Evolutionary conservation across 2,797 vertebrate genomes (phyloP).

Genomic region (Stomatorhinus walkeri): DNA sequence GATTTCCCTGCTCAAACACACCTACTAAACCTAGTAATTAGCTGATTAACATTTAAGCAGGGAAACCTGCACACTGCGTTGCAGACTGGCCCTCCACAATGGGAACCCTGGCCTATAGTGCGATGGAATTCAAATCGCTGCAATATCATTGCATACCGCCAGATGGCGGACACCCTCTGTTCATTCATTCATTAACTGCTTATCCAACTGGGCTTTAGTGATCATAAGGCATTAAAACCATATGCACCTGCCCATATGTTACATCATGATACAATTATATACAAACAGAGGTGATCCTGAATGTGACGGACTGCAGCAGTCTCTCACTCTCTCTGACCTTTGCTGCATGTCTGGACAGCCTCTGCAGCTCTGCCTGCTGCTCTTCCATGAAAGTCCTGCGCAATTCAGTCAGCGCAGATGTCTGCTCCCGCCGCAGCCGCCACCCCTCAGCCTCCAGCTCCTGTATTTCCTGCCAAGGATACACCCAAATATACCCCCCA

Average conservation of each 20-base stretch:
- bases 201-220: neutral
- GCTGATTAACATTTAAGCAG: neutral
- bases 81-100: neutral
- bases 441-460: slow-evolving; percentile 46
- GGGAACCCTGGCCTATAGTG: neutral
- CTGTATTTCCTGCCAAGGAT: slow-evolving; percentile 47
- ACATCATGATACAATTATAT: neutral
- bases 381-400: slow-evolving; percentile 52
- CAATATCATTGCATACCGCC: neutral
- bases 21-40: neutral
- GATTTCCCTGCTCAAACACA: neutral
- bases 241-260: neutral
- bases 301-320: neutral
- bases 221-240: neutral
- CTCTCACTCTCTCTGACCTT: slow-evolving; percentile 32
- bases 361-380: slow-evolving; percentile 43
- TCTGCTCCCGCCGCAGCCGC: slow-evolving; percentile 46
- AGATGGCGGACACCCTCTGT: neutral
- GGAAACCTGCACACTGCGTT: neutral
- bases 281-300: neutral
- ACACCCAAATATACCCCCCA: neutral
- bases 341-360: slow-evolving; percentile 35
- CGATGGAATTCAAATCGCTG: neutral
- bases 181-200: neutral
- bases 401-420: slow-evolving; percentile 41